Evolutionary conservation across 2,797 vertebrate genomes (phyloP).

Genomic region (Spatula clypeata): DNA sequence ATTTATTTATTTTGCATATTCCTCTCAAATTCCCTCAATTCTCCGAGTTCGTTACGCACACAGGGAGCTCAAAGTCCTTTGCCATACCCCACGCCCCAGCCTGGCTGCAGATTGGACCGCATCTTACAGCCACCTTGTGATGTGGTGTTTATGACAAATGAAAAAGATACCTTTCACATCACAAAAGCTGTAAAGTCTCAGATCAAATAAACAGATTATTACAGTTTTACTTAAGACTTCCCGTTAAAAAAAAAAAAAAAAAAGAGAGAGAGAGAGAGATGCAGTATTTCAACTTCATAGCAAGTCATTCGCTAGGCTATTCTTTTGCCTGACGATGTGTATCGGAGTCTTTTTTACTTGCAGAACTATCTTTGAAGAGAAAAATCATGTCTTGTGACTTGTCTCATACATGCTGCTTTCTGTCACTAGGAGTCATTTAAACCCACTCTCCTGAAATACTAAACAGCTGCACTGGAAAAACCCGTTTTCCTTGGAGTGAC

Average conservation of each 20-base stretch:
- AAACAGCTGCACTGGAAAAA: neutral
- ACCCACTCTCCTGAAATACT: neutral
- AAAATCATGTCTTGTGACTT: neutral
- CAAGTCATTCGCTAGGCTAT: neutral
- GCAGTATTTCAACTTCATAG: neutral
- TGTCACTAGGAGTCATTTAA: slow-evolving; percentile 32
- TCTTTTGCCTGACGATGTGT: neutral
- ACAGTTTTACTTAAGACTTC: neutral
- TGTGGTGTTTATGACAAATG: too few species aligned
- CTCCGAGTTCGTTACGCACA: neutral
- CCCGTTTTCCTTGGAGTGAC: neutral
- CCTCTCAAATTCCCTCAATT: neutral
- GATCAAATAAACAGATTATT: neutral
- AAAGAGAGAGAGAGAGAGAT: neutral
- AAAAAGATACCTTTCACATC: neutral
- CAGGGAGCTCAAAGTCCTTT: neutral
- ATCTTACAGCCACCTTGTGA: too few species aligned
- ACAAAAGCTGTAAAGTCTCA: neutral
- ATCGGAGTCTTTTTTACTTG: neutral
- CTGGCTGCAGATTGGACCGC: too few species aligned
- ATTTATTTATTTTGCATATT: slow-evolving; percentile 5
- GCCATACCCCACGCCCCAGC: too few species aligned
- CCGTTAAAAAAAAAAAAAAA: neutral
- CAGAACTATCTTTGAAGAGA: neutral
- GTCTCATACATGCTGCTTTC: neutral